Evolutionary conservation across 2,888 invertebrate species (phyloP).

Genomic region (Thereva nobilitata): DNA sequence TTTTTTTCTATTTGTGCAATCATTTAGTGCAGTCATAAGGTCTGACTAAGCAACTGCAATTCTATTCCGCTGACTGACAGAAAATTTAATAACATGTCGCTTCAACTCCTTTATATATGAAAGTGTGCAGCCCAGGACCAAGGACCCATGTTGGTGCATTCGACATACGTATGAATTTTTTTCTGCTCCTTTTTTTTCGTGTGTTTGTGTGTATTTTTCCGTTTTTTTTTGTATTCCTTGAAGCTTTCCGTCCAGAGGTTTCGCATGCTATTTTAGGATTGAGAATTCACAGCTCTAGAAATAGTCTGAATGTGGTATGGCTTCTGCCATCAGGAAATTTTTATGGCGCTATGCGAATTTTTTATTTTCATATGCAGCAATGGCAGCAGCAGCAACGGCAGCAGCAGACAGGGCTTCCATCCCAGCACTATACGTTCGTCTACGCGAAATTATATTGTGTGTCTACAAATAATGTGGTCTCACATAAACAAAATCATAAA

Average conservation of each 20-base stretch:
- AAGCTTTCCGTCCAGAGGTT: background rate
- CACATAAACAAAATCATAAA: too few species aligned
- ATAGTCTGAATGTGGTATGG: background rate
- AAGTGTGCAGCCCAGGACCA: background rate
- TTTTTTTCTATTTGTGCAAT: constrained; percentile 17
- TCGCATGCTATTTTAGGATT: background rate
- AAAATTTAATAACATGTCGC: constrained; percentile 36
- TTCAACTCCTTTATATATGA: background rate
- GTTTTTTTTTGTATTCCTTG: background rate
- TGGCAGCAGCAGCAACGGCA: too few species aligned
- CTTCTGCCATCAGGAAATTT: constrained; percentile 1
- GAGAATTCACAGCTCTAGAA: background rate
- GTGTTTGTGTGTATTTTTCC: background rate
- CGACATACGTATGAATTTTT: constrained; percentile 16
- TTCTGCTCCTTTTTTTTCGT: background rate
- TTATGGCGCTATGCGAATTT: constrained; percentile 4
- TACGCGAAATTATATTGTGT: too few species aligned
- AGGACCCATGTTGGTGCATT: constrained; percentile 6
- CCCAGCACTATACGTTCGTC: too few species aligned
- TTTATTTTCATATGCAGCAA: background rate
- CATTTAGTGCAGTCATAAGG: constrained; percentile 31
- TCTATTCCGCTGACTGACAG: constrained; percentile 33
- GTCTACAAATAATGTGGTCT: too few species aligned
- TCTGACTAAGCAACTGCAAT: constrained; percentile 15
- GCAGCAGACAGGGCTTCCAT: too few species aligned